Evolutionary conservation across 2,113 vertebrate species (phyloP).

Genomic region (Salvelinus fontinalis): DNA sequence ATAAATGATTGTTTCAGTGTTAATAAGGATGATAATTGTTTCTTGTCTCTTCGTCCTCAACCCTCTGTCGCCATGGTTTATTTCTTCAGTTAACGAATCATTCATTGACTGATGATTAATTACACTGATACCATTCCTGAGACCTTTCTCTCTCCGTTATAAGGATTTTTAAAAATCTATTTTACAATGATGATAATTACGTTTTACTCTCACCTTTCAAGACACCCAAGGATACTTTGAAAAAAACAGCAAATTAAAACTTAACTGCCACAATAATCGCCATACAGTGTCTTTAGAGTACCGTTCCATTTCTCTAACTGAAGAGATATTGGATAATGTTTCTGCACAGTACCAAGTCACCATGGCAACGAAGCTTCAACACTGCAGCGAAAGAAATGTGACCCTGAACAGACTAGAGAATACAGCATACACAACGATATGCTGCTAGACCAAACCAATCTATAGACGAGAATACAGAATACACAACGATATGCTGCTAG

Average conservation of each 20-base stretch:
- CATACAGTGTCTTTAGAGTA: no score
- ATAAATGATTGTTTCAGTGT: conserved; percentile 53
- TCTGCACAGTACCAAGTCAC: conserved; percentile 7
- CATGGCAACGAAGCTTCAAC: conserved; percentile 30
- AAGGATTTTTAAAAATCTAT: not conserved
- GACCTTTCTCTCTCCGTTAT: not conserved
- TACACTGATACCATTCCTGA: conserved; percentile 10
- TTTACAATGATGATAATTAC: no score
- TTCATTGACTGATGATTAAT: conserved; percentile 44
- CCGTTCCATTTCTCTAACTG: no score
- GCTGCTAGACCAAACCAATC: no score
- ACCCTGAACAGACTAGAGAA: conserved; percentile 28
- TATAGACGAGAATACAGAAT: no score
- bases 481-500: no score
- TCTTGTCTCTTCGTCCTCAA: conserved; percentile 40
- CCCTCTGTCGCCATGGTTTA: conserved; percentile 35
- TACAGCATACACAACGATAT: not conserved
- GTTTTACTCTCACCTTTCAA: no score
- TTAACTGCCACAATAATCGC: no score
- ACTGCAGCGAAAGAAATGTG: conserved; percentile 7
- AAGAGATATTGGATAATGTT: no score
- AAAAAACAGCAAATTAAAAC: no score
- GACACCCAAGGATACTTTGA: no score
- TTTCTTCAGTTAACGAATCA: conserved; percentile 58
- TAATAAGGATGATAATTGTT: conserved; percentile 13